phyloP scores from a whole-genome alignment of 2,113 vertebrate species.

The Heliornis fulica region DNA sequence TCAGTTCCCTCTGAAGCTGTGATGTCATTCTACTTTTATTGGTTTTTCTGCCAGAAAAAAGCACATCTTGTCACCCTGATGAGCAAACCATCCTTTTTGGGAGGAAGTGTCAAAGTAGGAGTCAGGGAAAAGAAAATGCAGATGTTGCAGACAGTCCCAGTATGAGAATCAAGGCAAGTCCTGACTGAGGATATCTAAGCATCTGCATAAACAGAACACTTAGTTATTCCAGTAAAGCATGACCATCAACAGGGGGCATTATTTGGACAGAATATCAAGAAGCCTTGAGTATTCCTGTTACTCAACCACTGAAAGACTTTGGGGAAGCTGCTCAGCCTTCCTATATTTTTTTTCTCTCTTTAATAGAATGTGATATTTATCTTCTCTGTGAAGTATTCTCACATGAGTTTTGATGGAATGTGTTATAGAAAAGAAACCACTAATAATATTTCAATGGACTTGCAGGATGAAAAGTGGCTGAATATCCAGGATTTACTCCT shows the following conservation, averaged over 20 bases:
- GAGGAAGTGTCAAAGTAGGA: no score
- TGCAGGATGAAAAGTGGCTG: neutral
- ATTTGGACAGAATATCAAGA: neutral
- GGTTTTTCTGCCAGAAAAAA: neutral
- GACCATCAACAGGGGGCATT: neutral
- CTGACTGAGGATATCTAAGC: no score
- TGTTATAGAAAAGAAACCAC: neutral
- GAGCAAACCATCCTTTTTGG: no score
- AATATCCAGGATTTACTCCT: neutral
- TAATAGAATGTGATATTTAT: neutral
- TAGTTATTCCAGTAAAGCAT: neutral
- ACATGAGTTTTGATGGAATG: neutral
- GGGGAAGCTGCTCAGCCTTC: neutral
- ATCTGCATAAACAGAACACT: no score
- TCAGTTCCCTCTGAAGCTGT: neutral
- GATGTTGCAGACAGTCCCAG: neutral
- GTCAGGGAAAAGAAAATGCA: no score
- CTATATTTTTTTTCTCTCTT: neutral
- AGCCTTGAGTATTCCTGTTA: neutral
- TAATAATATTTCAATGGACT: neutral
- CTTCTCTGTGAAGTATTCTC: neutral
- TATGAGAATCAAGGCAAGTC: no score
- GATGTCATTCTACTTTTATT: neutral
- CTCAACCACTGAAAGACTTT: neutral
- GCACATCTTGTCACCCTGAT: no score